Conservation (phyloP, 1,140 invertebrate species). For the Caerostris extrusa region DNA sequence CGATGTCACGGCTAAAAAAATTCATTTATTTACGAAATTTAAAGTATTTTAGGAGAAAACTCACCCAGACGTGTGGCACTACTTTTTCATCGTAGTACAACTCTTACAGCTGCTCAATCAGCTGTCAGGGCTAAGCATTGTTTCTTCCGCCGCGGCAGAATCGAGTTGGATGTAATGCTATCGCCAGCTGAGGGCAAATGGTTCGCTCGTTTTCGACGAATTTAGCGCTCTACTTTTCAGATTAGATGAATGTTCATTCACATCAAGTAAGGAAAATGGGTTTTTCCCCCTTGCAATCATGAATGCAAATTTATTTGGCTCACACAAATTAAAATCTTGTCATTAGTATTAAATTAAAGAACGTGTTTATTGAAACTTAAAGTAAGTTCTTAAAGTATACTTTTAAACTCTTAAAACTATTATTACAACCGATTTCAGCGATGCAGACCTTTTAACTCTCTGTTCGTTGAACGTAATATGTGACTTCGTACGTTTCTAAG, state of each 20-base stretch:
- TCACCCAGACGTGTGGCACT: neutral
- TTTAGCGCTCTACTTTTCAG: neutral
- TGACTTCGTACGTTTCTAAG: no score
- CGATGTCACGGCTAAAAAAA: neutral
- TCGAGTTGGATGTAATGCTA: neutral
- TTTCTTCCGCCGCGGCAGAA: constrained; percentile 60
- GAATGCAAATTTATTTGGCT: no score
- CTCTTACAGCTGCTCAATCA: constrained; percentile 74
- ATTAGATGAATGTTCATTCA: no score
- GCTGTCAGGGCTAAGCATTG: constrained; percentile 65
- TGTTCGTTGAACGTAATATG: no score
- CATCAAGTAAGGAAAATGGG: neutral
- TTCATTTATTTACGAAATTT: neutral
- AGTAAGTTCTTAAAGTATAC: no score
- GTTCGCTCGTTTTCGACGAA: neutral
- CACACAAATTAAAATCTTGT: no score
- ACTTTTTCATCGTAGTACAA: constrained; percentile 73
- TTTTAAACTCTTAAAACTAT: no score
- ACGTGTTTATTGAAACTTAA: no score
- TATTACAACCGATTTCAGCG: no score
- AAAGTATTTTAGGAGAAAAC: neutral
- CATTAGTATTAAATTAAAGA: no score
- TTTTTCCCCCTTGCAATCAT: neutral
- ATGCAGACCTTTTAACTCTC: no score
- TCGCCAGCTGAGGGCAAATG: constrained; percentile 6